Base-by-base conservation (phyloP, 2,797 vertebrate species). In the Streptopelia turtur region DNA sequence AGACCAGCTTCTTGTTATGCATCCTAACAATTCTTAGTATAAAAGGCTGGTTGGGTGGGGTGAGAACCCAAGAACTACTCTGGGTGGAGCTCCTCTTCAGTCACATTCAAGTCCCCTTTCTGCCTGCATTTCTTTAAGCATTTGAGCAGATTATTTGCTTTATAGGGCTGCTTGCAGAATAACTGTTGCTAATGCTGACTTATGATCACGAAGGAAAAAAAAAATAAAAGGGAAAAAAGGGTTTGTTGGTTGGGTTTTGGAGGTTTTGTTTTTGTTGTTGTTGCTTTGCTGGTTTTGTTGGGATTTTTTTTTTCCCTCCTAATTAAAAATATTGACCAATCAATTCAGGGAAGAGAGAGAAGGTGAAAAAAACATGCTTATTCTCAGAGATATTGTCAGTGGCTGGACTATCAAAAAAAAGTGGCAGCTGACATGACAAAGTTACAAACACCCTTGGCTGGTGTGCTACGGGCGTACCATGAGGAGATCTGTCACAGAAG, bases 31-130 rank as follows among this genome's bases (percentile, higher is more conserved):
- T 16, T 64, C 5, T 47, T 33, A 5, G 3, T 31, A 35, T n/a
- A 68, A 87, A 61, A 78, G 3, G 4, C 2, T 81, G 10, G 5
- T 2, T 75, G 27, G 13, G 11, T 63, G 23, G 6, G 6, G 7
- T 49, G 27, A 41, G 25, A 25, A 15, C 43, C 17, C 16, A 65
- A 69, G 35, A 66, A 63, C 5, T 43, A 3, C 17, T 33, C 25
- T 25, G 21, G 64, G 6, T 15, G 39, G 18, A 87, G 35, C 4
- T 39, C 18, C 23, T 66, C n/a, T 82, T 76, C 23, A 23, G 6
- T 7, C 16, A 16, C 0, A 1, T 41, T 66, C 7, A 4, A 15
- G 3, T 1, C 16, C 25, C 16, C 4, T 12, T 66, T 61, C 43
- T 66, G 25, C 27, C 65, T 78, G 13, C 13, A 55, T 61, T 35